Evolutionary conservation across 1,140 invertebrate species (phyloP), one percentile per base, ranked within the genome.

Genomic region (Drosophila sechellia): DNA sequence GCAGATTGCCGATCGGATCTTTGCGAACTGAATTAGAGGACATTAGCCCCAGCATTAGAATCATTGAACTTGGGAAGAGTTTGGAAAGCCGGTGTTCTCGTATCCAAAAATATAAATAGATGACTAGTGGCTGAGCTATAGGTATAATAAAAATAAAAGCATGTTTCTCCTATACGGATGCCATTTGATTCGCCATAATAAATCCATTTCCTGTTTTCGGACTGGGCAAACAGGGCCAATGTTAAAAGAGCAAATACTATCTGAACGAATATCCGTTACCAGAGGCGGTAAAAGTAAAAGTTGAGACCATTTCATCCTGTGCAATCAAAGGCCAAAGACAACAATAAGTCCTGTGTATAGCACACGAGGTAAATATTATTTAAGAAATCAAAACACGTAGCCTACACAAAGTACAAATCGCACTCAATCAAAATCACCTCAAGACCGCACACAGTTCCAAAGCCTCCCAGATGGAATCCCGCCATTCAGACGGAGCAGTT

Each of bases 341-440:
- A 84, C 65, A 75, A 86, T 77, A 81, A 76, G 74, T 81, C 69
- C 74, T 43, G 46, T 48, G 46, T 48, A 57, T 40, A 79, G 42
- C 65, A 76, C 76, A 79, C 55, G 78, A 81, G 79, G 83, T 81
- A 85, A 81, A 85, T 85, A 85, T 86, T 85, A 85, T 89, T 86
- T 86, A 83, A 79, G 87, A 87, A 86, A 65, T 66, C 83, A 68
- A 86, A 83, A 87, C 83, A 86, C 83, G 83, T 86, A 86, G 83
- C 60, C 79, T 72, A 69, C 75, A 78, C 81, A 86, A 81, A 85
- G 83, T 86, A 86, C 79, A 86, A 86, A 86, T 87, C 84, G 81
- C 81, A 87, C 83, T 87, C 79, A 86, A 86, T 86, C 83, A 83
- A 86, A 89, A 86, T 86, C 83, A 86, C 83, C 84, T 86, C 79